A percentile compares a stretch with the other conserved stretches of the same genome.
These are phyloP conservation scores for Nemapogon koenigi DNA, from an alignment of 2,888 invertebrate genomes.

Conservation along the genomic window DNA sequence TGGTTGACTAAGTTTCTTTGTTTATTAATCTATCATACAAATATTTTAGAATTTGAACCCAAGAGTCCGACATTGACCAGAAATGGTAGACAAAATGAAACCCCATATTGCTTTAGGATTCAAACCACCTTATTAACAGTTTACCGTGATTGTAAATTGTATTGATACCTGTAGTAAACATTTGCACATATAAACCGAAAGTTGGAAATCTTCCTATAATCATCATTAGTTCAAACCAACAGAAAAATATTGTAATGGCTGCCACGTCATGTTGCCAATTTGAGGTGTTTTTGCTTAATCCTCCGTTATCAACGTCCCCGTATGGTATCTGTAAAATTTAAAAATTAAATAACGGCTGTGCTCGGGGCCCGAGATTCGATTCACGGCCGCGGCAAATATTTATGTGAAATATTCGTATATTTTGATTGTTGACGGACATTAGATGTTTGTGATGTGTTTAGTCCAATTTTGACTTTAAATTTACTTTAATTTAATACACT, in stretches of 20 bases:
- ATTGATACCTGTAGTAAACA: conserved; percentile 76
- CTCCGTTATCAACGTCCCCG: conserved; percentile 37
- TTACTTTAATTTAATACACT: neutral
- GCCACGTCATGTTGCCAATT: conserved; percentile 83
- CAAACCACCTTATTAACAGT: too few relatives aligned
- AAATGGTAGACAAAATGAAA: too few relatives aligned
- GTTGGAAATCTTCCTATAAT: conserved; percentile 85
- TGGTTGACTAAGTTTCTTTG: too few relatives aligned
- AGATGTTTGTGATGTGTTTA: neutral
- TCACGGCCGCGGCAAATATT: too few relatives aligned
- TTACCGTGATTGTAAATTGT: neutral
- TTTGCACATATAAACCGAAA: conserved; percentile 86
- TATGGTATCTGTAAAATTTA: conserved; percentile 37
- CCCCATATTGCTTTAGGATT: too few relatives aligned
- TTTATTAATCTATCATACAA: too few relatives aligned
- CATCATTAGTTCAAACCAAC: conserved; percentile 87
- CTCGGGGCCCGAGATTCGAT: too few relatives aligned
- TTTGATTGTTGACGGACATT: too few relatives aligned
- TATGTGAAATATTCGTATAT: too few relatives aligned
- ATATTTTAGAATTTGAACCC: too few relatives aligned
- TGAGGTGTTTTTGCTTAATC: conserved; percentile 37
- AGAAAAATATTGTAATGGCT: conserved; percentile 78
- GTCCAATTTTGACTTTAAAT: neutral
- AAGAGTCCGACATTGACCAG: too few relatives aligned
- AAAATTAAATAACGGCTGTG: too few relatives aligned